Conservation (phyloP, 2,888 invertebrate genomes). For the Napeogenes inachia region DNA sequence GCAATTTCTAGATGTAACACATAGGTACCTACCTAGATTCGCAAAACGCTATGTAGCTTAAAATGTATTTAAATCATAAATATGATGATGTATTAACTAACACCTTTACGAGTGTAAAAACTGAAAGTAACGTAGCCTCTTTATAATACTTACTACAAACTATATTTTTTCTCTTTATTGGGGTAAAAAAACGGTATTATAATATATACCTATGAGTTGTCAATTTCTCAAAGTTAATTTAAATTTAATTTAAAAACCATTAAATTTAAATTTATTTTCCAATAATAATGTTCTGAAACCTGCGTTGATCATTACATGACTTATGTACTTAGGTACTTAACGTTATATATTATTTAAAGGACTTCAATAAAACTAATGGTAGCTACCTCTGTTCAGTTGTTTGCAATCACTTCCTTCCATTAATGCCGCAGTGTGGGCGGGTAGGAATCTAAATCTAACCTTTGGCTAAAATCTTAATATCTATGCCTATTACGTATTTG, state of each 20-base stretch:
- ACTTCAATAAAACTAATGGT: neutral
- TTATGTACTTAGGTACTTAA: too few species aligned
- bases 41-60: neutral
- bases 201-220: too few species aligned
- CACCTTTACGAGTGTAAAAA: neutral
- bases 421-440: neutral
- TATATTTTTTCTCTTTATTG: too few species aligned
- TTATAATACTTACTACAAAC: neutral
- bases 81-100: neutral
- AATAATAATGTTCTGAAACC: too few species aligned
- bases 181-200: too few species aligned
- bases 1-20: slow-evolving; percentile 29
- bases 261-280: too few species aligned
- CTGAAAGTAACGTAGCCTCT: neutral
- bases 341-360: too few species aligned
- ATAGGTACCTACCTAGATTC: too few species aligned
- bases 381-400: neutral
- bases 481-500: neutral
- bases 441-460: neutral
- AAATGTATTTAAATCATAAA: neutral
- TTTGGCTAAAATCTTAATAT: neutral
- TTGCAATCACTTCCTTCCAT: neutral
- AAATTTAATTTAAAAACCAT: too few species aligned
- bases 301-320: too few species aligned
- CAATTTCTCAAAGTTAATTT: too few species aligned